Base-by-base conservation (phyloP, 2,113 vertebrate genomes). In the Prunella fulvescens region DNA sequence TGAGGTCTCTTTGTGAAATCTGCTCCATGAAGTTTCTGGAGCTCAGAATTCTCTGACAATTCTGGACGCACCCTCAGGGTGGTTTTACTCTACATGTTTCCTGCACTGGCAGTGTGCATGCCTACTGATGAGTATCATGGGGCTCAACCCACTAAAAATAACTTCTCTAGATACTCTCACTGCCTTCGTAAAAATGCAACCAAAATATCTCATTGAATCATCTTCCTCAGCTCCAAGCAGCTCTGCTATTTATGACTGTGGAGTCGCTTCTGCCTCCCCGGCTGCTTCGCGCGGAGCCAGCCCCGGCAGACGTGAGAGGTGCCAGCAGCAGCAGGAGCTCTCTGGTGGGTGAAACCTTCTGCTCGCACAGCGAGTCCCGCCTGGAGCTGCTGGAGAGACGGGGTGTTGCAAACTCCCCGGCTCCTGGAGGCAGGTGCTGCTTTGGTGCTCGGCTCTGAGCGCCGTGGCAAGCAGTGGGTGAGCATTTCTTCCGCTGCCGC, bases 141-240 rank as follows among this genome's bases (percentile, higher is more conserved):
- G 82, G 72, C 92, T 95, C 82, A 82, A 77, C 80, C 61, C 37
- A 50, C 91, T 86, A 90, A 97, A 93, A 97, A 92, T 90, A 93
- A 44, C 58, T 81, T 69, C 82, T 86, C 24, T 1, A 56, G 84
- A 93, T 92, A 93, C 53, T 33, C 84, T 93, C 50, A 22, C 50
- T 84, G 91, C 72, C 81, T 62, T 96, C 51, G 2, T 76, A 88
- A 96, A 95, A 90, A 95, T 42, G 56, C 12, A 6, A 88, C 88
- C 28, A 12, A 89, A 93, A 95, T 93, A 92, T 79, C 78, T 90
- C 86, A 37, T 79, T 82, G 92, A 90, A 73, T 95, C 88, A 80
- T 94, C 91, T 76, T 86, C 69, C 88, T 81, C 77, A 33, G 73
- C 84, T 86, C 48, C 71, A 51, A n/a, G 24, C 0, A 4, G 70